These are phyloP conservation scores for Osmerus eperlanus DNA, from an alignment of 2,113 vertebrate genomes.

Conservation along the genomic window DNA sequence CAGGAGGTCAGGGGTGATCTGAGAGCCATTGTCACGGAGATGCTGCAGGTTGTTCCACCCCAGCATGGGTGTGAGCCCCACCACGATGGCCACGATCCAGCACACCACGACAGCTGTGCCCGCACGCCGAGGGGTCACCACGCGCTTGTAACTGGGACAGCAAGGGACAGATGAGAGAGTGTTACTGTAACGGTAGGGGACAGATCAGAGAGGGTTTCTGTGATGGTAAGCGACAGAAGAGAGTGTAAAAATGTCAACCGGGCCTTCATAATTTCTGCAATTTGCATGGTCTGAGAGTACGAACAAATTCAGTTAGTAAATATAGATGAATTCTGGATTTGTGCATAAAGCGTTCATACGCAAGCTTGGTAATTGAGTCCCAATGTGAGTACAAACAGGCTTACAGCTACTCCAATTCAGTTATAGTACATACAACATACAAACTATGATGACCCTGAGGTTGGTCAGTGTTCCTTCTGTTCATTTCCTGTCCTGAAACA, in stretches of 20 bases:
- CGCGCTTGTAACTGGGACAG: constrained; percentile 82
- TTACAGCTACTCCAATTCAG: not conserved
- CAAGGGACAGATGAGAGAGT: not conserved
- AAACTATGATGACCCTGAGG: not conserved
- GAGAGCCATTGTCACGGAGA: constrained; percentile 61
- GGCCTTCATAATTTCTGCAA: no score
- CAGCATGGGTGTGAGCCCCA: constrained; percentile 89
- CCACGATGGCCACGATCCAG: constrained; percentile 87
- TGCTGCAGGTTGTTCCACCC: constrained; percentile 88
- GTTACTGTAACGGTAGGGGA: no score
- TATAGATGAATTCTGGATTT: not conserved
- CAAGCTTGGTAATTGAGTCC: not conserved
- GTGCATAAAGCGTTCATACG: not conserved
- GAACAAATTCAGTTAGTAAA: not conserved
- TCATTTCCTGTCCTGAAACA: no score
- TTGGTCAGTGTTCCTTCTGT: no score
- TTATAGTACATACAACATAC: not conserved
- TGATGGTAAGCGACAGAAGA: not conserved
- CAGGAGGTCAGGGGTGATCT: constrained; percentile 52
- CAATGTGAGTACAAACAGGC: not conserved
- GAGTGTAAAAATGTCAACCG: no score
- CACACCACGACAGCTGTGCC: constrained; percentile 83
- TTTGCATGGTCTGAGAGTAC: no score
- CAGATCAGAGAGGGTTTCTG: not conserved
- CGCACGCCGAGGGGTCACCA: constrained; percentile 84